Conservation (phyloP, 2,113 vertebrate species). For the Gymnarchus niloticus region DNA sequence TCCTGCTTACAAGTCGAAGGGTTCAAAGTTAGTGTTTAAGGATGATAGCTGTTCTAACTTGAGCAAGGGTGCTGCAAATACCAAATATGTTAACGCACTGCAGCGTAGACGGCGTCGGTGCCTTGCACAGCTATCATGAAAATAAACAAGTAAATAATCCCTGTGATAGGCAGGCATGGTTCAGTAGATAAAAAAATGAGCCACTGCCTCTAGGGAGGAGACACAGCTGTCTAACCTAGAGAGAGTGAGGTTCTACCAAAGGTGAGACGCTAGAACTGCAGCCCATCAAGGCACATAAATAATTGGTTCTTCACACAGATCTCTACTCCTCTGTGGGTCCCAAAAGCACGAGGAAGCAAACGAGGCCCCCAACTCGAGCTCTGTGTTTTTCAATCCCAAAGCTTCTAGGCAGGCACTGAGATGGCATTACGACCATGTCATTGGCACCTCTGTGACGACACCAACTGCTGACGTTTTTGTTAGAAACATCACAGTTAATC, state of each 20-base stretch:
- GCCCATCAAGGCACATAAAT: background rate
- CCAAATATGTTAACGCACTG: too few species aligned
- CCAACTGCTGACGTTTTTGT: conserved; percentile 1
- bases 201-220: background rate
- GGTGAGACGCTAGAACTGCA: background rate
- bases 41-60: background rate
- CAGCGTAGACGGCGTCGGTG: background rate
- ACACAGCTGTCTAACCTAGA: background rate
- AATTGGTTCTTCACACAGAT: background rate
- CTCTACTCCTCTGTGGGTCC: background rate
- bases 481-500: background rate
- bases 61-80: background rate
- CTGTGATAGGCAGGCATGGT: background rate
- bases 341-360: background rate
- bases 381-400: background rate
- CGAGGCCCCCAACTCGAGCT: background rate
- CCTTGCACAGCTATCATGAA: too few species aligned
- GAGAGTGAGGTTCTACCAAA: background rate
- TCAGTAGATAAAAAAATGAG: background rate
- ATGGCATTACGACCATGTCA: background rate
- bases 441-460: background rate
- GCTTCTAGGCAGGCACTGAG: background rate
- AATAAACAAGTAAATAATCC: conserved; percentile 7
- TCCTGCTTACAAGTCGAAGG: background rate
- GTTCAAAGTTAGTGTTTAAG: background rate